Conservation (phyloP, 2,113 vertebrate genomes). For the Pseudolaguvia tuberculata region DNA sequence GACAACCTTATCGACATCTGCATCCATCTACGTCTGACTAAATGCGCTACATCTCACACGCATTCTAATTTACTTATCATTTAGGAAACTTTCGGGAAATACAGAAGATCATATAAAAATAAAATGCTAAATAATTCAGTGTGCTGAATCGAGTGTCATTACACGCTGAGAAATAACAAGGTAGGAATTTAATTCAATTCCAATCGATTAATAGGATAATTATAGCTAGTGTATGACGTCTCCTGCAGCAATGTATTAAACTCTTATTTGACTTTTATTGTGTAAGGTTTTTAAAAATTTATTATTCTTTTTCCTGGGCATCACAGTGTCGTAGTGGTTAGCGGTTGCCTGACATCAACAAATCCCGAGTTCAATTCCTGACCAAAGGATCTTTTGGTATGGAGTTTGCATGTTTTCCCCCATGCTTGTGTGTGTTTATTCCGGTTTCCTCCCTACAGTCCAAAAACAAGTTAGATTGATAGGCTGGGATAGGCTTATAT, state of each 20-base stretch:
- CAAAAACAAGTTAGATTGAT: too few species aligned
- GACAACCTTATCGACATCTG: too few species aligned
- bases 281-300: neutral
- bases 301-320: too few species aligned
- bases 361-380: too few species aligned
- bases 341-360: too few species aligned
- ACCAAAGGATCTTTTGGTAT: too few species aligned
- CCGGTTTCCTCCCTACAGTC: too few species aligned
- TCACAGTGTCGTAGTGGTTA: too few species aligned
- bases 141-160: neutral
- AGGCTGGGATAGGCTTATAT: too few species aligned
- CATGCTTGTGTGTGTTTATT: too few species aligned
- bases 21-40: neutral
- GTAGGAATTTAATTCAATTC: neutral
- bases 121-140: neutral
- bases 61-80: neutral
- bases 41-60: neutral
- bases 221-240: neutral
- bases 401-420: too few species aligned
- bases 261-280: neutral
- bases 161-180: neutral
- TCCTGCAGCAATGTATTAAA: neutral
- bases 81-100: neutral
- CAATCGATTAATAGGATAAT: neutral
- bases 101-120: neutral